Conservation (phyloP, 2,888 invertebrate species). For the Melieria picta region DNA sequence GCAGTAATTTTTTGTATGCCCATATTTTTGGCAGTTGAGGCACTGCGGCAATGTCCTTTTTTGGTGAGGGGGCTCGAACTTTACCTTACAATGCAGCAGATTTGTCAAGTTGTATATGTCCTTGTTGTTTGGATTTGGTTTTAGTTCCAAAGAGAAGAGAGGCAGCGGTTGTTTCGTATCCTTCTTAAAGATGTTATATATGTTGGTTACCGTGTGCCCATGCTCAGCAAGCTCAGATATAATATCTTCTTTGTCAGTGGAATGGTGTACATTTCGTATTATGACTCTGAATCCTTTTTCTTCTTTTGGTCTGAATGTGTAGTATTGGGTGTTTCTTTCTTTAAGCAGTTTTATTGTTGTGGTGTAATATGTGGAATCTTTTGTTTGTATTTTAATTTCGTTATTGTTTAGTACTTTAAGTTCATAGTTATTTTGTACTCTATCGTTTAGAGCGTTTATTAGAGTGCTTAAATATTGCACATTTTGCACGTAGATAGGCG, state of each 20-base stretch:
- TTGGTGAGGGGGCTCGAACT: constrained; percentile 24
- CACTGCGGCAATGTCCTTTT: constrained; percentile 29
- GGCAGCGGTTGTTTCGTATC: constrained; percentile 22
- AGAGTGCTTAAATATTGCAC: constrained; percentile 4
- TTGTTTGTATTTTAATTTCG: constrained; percentile 16
- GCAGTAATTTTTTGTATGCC: constrained; percentile 14
- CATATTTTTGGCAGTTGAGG: constrained; percentile 4
- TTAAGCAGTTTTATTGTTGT: constrained; percentile 17
- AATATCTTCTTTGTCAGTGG: constrained; percentile 21
- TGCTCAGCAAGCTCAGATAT: constrained; percentile 16
- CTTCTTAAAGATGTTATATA: constrained; percentile 9
- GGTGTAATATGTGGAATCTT: constrained; percentile 16
- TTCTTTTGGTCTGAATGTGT: constrained; percentile 4
- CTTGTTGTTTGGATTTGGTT: constrained; percentile 28
- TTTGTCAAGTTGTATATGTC: constrained; percentile 18
- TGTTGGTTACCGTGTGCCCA: constrained; percentile 20
- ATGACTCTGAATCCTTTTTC: constrained; percentile 21
- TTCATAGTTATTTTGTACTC: constrained; percentile 12
- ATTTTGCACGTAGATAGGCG: constrained; percentile 21
- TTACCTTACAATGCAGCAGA: constrained; percentile 22
- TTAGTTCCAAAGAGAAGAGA: constrained; percentile 25
- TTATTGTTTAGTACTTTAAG: constrained; percentile 17
- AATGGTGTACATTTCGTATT: constrained; percentile 26
- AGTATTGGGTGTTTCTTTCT: constrained; percentile 9
- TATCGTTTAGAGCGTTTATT: constrained; percentile 9